Evolutionary conservation across 1,140 invertebrate genomes (phyloP).

Genomic region (Drosophila ogumai): DNA sequence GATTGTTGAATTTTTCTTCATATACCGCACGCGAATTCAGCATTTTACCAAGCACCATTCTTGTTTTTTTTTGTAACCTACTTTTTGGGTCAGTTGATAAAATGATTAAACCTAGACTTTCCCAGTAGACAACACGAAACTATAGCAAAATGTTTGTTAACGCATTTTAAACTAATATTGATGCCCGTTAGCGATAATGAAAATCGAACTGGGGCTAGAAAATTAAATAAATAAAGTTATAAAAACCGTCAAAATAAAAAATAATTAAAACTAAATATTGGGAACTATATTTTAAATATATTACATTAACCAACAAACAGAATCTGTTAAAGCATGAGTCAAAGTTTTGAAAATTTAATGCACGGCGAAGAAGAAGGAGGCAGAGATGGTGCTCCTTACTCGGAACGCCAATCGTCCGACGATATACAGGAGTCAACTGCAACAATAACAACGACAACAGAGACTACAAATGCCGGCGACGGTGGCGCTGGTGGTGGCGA

Average conservation of each 20-base stretch:
- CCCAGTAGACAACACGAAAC: not conserved
- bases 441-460: slow-evolving; percentile 48
- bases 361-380: slow-evolving; percentile 39
- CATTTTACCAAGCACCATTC: not conserved
- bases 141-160: not conserved
- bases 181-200: not conserved
- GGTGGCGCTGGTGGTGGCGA: slow-evolving; percentile 38
- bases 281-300: not conserved
- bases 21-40: not conserved
- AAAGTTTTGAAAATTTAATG: slow-evolving; percentile 80
- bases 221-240: slow-evolving; percentile 1
- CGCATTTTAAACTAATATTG: no score
- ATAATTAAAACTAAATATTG: not conserved
- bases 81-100: slow-evolving; percentile 4
- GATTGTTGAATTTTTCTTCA: slow-evolving; percentile 28
- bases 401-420: slow-evolving; percentile 78
- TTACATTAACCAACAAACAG: slow-evolving; percentile 18
- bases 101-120: not conserved
- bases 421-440: slow-evolving; percentile 73
- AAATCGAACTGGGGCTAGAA: not conserved
- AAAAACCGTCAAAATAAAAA: not conserved
- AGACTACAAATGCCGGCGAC: slow-evolving; percentile 63
- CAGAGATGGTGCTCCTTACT: slow-evolving; percentile 34
- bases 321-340: slow-evolving; percentile 71
- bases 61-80: slow-evolving; percentile 3